Base-by-base conservation (phyloP, 2,888 invertebrate genomes). In the Dermolepida albohirtum region DNA sequence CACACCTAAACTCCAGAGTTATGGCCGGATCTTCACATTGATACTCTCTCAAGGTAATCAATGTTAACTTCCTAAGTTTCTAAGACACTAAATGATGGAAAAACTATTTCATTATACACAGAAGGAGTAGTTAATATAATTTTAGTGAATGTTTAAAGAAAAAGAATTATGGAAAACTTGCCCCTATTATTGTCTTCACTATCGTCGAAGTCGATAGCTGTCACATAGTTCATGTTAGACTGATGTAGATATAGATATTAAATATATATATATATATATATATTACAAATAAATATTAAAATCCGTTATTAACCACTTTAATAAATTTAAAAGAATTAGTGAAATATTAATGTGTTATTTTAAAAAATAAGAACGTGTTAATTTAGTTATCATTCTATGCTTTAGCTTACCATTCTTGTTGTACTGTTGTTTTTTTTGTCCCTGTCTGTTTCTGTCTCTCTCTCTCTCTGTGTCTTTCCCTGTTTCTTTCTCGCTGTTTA, bases 181-280 rank as follows among this genome's bases (percentile, higher is more conserved):
- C 65, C 65, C 44, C 7, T 8, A 34, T 64, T 17, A 40, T 47
- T 65, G 44, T 65, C 54, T 65, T 55, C 65, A 67, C 51, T 67
- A 74, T 70, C 73, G 70, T 76, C 74, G 74, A 72, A 75, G 66
- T 75, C 74, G 68, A 74, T 75, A 76, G 74, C 4, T 73, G 73
- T 73, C 74, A 72, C 74, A 74, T 75, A 76, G 74, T 76, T 74
- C 70, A 66, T 75, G 73, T 77, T 77, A 78, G 77, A 77, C 75
- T 76, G 77, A 75, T 72, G 74, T 75, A 76, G 75, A 70, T 71
- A 74, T 74, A 77, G 73, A 72, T 66, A 65, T 67, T 74, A 71
- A 73, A 72, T 66, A 11, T 49, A 49, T 49, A 34, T 57, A 57
- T 17, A 44, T 44, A 44, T 10, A 29, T 44, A 44, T 41, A n/a